phyloP scores from a whole-genome alignment of 1,140 invertebrate genomes.

The Pristionchus pacificus region DNA sequence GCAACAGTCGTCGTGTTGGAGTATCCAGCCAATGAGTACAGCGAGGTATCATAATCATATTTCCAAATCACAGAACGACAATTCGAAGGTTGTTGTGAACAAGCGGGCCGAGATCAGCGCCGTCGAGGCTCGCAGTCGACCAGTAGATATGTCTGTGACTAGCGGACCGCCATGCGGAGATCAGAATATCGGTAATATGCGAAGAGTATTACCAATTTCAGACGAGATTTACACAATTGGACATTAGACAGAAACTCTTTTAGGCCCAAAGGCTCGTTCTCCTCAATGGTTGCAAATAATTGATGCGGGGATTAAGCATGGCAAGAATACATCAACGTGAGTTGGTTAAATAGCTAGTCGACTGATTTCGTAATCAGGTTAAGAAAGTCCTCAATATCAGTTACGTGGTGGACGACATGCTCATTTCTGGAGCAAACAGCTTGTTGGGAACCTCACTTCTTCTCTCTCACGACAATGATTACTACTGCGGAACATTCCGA shows the following conservation, averaged over 20 bases:
- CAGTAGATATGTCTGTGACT: neutral
- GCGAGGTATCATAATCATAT: no score
- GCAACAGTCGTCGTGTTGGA: neutral
- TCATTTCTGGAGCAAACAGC: neutral
- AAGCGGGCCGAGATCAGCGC: neutral
- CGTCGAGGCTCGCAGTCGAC: neutral
- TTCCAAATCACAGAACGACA: no score
- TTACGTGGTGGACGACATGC: neutral
- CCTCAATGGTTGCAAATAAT: neutral
- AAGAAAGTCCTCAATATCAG: neutral
- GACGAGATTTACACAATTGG: no score
- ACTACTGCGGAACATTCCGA: neutral
- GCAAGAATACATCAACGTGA: neutral
- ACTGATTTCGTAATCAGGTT: neutral
- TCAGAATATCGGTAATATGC: neutral
- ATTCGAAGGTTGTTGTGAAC: neutral
- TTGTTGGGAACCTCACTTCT: neutral
- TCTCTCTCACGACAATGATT: neutral
- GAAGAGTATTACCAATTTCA: no score
- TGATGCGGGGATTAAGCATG: neutral
- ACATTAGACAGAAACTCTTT: neutral
- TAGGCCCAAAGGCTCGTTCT: no score
- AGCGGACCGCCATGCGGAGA: neutral
- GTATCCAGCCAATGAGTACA: neutral
- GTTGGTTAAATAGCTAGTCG: neutral